Evolutionary conservation across 2,888 invertebrate genomes (phyloP), one percentile per base, ranked within the genome.

Genomic region (Oeneis ivallda): DNA sequence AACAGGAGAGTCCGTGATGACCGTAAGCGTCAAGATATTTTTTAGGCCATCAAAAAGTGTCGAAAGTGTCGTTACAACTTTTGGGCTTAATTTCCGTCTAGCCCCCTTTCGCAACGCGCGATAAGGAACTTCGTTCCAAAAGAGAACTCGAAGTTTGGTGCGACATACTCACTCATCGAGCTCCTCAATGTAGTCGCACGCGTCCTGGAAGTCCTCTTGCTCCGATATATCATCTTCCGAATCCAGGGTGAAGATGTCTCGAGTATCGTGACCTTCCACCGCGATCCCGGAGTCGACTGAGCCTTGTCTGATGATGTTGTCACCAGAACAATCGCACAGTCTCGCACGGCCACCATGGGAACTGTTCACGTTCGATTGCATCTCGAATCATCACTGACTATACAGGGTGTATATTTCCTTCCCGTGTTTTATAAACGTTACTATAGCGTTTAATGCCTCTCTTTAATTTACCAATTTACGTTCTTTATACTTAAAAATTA

Each of bases 141-240:
- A 26, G 26, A 26, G 26, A 26, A 26, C 26, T 26, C 2, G 26
- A 26, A 26, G 26, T 37, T 37, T 37, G 7, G 37, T 7, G 37
- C 37, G 71, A 96, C 94, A n/a, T 49, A 76, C 82, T 83, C 75
- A 83, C 83, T 79, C 75, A 17, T 78, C 73, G 9, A 49, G 17
- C 45, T n/a, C 45, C 8, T 19, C 19, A 26, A 72, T 69, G 59
- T 73, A 69, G 32, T 76, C 74, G 19, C 69, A 67, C 37, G 70
- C 69, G 64, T 79, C 76, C 39, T 75, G 68, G 45, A 76, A 77
- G 15, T 78, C 76, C 26, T 84, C 83, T 43, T 11, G 49, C 37
- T 80, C 78, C 6, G 82, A 80, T 76, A 82, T 80, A 54, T 78
- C 77, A 72, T 77, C 79, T 19, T 80, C 79, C 15, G 76, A 75